A percentile compares a stretch with the other conserved stretches of the same genome.
Conservation (phyloP, 2,888 invertebrate species). For the Galerucella pusilla region DNA sequence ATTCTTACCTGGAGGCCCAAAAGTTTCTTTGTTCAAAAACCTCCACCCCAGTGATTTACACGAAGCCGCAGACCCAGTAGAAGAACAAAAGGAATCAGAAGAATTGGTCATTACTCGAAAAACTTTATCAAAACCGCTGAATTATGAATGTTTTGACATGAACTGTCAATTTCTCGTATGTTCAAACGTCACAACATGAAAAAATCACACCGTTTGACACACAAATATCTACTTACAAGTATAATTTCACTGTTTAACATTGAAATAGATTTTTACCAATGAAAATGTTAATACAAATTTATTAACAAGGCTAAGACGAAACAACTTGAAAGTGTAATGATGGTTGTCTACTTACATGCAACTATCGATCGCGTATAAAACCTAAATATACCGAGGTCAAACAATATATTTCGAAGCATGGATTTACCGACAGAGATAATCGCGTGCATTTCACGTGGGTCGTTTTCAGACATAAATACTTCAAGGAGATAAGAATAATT, state of each 20-base stretch:
- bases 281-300: too few species aligned
- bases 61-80: background rate
- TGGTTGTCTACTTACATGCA: background rate
- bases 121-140: background rate
- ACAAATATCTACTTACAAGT: too few species aligned
- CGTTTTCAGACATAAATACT: too few species aligned
- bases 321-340: background rate
- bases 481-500: too few species aligned
- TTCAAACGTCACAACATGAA: too few species aligned
- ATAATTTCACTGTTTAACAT: too few species aligned
- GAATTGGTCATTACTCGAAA: background rate
- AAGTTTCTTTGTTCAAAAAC: slow-evolving; percentile 57
- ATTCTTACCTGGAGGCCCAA: slow-evolving; percentile 47
- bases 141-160: background rate
- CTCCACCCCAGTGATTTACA: slow-evolving; percentile 51
- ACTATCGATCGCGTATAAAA: background rate
- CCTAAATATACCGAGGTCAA: background rate
- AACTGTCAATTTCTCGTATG: too few species aligned
- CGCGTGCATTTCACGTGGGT: background rate
- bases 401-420: background rate
- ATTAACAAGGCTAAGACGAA: too few species aligned
- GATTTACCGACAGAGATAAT: background rate
- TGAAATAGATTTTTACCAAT: too few species aligned
- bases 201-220: too few species aligned
- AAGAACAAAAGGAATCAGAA: background rate